These are phyloP conservation scores for Drosophila limbata DNA, from an alignment of 2,888 invertebrate genomes.

Conservation along the genomic window DNA sequence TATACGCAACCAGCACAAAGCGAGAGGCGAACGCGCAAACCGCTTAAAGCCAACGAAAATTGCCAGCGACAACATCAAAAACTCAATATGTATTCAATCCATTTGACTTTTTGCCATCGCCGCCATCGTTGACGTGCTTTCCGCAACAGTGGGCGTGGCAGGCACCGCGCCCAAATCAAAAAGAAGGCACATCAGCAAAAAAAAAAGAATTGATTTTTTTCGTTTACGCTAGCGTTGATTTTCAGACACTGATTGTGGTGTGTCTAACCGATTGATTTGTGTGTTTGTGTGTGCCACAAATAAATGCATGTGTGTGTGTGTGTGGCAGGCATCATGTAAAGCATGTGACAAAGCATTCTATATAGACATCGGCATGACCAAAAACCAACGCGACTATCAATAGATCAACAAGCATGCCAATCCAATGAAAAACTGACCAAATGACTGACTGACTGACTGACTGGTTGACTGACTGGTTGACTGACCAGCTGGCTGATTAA, in stretches of 20 bases:
- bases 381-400: slow-evolving; percentile 59
- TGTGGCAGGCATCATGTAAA: slow-evolving; percentile 24
- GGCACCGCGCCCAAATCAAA: slow-evolving; percentile 5
- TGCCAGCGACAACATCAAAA: slow-evolving; percentile 77
- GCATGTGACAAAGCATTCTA: slow-evolving; percentile 44
- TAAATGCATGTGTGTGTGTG: slow-evolving; percentile 25
- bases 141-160: slow-evolving; percentile 53
- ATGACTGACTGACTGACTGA: slow-evolving; percentile 12
- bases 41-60: slow-evolving; percentile 78
- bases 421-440: slow-evolving; percentile 24
- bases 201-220: slow-evolving; percentile 1
- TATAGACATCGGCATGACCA: slow-evolving; percentile 56
- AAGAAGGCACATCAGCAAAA: slow-evolving; percentile 3
- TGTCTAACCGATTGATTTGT: slow-evolving; percentile 65
- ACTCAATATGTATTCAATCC: slow-evolving; percentile 76
- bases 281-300: slow-evolving; percentile 15
- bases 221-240: slow-evolving; percentile 55
- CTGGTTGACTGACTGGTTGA: background rate
- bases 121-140: slow-evolving; percentile 50
- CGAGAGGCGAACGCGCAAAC: slow-evolving; percentile 63
- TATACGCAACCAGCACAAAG: slow-evolving; percentile 68
- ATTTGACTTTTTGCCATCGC: slow-evolving; percentile 72
- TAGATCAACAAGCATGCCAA: slow-evolving; percentile 63
- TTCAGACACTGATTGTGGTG: slow-evolving; percentile 67
- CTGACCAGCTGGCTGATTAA: slow-evolving; percentile 17